Base-by-base conservation (phyloP, 2,888 invertebrate genomes). In the Lysandra bellargus region DNA sequence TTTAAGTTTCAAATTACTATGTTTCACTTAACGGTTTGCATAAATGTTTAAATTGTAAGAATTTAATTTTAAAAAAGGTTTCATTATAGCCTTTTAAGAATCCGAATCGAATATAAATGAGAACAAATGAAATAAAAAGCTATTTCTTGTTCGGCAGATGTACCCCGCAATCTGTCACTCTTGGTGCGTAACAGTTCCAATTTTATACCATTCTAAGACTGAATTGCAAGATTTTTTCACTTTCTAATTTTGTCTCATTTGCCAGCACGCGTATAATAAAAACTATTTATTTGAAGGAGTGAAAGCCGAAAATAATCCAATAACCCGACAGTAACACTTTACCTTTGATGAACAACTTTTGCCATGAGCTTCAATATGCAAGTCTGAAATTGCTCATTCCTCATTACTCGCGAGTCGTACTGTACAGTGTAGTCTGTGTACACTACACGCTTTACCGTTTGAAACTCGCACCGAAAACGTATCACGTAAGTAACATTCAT, bases 111-210 rank as follows among this genome's bases (percentile, higher is more conserved):
- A 90, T 91, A 89, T 87, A 90, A 91, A 91, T 89, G 86, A 85
- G 86, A 84, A 83, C 82, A 83, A 91, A 91, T 91, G 86, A 87
- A 87, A 91, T 90, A 81, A 86, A 84, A 84, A 87, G 83, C 86
- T 84, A 89, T 89, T 89, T 84, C 85, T 86, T 85, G 85, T 85
- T 86, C 85, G 84, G 87, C 92, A 91, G 90, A 89, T 91, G 92
- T 80, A 76, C 81, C 78, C 78, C 79, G 77, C 80, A 80, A 79
- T 76, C 81, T 80, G 81, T 81, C 82, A 82, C 80, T 80, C 79
- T 80, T 80, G 83, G 78, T 81, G 80, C 80, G 80, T 78, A 80
- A 82, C 80, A 79, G 77, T 81, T 83, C 80, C 82, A 80, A 82
- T 83, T 83, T 76, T 78, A 79, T 80, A 5, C 17, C 44, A 49